Conservation (phyloP, 2,888 invertebrate species). For the Andricus quercusramuli region DNA sequence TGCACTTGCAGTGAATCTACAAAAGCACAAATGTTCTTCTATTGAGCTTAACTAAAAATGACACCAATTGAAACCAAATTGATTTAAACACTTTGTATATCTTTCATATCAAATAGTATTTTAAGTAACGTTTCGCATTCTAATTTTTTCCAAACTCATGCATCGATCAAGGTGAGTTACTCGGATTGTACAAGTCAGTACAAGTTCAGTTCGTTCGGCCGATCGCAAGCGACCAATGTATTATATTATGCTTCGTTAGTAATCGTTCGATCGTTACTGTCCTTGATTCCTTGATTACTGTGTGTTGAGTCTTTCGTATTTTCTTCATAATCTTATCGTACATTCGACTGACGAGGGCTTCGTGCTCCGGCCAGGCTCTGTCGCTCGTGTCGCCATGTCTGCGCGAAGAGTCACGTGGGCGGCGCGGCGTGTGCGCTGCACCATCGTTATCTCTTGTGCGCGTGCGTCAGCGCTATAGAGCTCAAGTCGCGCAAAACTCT, state of each 20-base stretch:
- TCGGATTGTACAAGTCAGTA: slow-evolving; percentile 32
- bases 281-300: slow-evolving; percentile 35
- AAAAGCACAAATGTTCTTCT: slow-evolving; percentile 21
- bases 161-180: background rate
- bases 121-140: slow-evolving; percentile 1
- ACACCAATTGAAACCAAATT: slow-evolving; percentile 12
- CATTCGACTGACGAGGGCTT: slow-evolving; percentile 42
- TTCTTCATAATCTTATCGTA: slow-evolving; percentile 38
- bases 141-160: background rate
- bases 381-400: slow-evolving; percentile 41
- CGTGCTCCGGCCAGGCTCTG: slow-evolving; percentile 43
- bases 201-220: slow-evolving; percentile 34
- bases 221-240: slow-evolving; percentile 37
- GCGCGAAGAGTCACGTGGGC: slow-evolving; percentile 44
- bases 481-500: slow-evolving; percentile 63
- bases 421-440: slow-evolving; percentile 47
- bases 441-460: slow-evolving; percentile 53
- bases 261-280: slow-evolving; percentile 40
- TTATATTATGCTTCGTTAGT: slow-evolving; percentile 37
- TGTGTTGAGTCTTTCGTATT: slow-evolving; percentile 31
- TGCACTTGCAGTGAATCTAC: slow-evolving; percentile 7
- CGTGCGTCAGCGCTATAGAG: slow-evolving; percentile 59
- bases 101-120: slow-evolving; percentile 7
- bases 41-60: slow-evolving; percentile 27
- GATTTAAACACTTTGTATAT: background rate